Evolutionary conservation across 2,888 invertebrate species (phyloP).

Genomic region (Gandaritis pyraliata): DNA sequence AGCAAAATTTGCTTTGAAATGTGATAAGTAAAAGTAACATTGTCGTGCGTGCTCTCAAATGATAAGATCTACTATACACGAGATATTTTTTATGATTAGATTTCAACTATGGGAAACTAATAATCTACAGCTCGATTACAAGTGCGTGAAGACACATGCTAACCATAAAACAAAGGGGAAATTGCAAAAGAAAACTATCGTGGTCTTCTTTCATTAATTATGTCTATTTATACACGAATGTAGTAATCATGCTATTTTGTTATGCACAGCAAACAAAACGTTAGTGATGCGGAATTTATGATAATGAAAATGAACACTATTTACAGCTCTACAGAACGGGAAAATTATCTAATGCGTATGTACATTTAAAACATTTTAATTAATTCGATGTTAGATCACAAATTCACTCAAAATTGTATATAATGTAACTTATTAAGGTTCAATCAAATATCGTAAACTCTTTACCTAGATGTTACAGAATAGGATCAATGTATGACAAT

Average conservation of each 20-base stretch:
- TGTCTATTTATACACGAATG: constrained; percentile 37
- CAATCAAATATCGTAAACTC: too few relatives aligned
- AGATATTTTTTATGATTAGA: constrained; percentile 18
- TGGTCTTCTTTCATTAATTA: constrained; percentile 46
- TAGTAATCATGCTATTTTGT: constrained; percentile 46
- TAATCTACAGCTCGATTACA: constrained; percentile 40
- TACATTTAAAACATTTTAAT: too few relatives aligned
- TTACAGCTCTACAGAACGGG: constrained; percentile 12
- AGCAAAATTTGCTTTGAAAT: too few relatives aligned
- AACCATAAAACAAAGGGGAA: constrained; percentile 47
- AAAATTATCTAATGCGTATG: neutral
- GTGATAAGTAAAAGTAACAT: neutral
- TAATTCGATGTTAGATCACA: too few relatives aligned
- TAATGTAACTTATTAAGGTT: too few relatives aligned
- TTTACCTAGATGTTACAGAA: too few relatives aligned
- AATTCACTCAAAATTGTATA: too few relatives aligned
- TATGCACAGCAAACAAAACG: constrained; percentile 46
- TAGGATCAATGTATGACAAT: too few relatives aligned
- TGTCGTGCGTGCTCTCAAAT: neutral
- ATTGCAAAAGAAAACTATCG: constrained; percentile 36
- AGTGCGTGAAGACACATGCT: constrained; percentile 46
- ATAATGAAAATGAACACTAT: constrained; percentile 10
- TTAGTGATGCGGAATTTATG: constrained; percentile 38
- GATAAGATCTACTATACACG: constrained; percentile 8
- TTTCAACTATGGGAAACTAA: constrained; percentile 28